A percentile compares a stretch with the other conserved stretches of the same genome.
Conservation (phyloP, 2,797 vertebrate genomes). For the Phoebastria nigripes region DNA sequence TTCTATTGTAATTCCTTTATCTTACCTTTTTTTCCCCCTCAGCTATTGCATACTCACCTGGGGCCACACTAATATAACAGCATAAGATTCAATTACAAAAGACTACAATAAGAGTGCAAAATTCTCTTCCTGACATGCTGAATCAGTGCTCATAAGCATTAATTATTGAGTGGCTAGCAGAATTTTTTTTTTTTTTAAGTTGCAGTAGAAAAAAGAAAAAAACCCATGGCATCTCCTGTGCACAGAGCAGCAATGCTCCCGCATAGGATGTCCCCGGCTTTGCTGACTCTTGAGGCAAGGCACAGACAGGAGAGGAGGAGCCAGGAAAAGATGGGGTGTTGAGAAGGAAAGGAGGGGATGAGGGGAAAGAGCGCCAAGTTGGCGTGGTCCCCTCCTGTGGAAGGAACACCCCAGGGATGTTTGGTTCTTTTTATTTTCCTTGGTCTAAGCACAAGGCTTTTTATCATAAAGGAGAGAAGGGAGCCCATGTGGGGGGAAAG, state of each 20-base stretch:
- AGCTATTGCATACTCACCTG: constrained; percentile 70
- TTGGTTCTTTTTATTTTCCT: not conserved
- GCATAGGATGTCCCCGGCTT: not conserved
- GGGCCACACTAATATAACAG: constrained; percentile 67
- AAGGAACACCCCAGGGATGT: not conserved
- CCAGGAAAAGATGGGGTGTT: not conserved
- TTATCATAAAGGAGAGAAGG: not conserved
- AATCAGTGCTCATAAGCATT: constrained; percentile 65
- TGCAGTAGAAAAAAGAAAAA: constrained; percentile 9
- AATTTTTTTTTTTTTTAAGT: constrained; percentile 2
- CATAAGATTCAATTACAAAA: constrained; percentile 69
- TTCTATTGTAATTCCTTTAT: constrained; percentile 77
- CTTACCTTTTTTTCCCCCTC: constrained; percentile 54
- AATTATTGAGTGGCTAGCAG: constrained; percentile 61
- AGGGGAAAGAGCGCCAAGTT: not conserved
- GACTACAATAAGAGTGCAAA: constrained; percentile 65
- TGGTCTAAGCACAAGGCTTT: not conserved
- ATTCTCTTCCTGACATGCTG: constrained; percentile 57
- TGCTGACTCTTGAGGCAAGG: not conserved
- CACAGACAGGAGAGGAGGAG: not conserved
- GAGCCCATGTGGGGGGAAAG: not conserved
- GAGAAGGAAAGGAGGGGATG: not conserved
- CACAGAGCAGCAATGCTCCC: not conserved
- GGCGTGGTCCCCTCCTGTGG: not conserved
- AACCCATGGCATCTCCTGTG: not conserved